Base-by-base conservation (phyloP, 1,140 invertebrate species). In the Probaryconus sp. region DNA sequence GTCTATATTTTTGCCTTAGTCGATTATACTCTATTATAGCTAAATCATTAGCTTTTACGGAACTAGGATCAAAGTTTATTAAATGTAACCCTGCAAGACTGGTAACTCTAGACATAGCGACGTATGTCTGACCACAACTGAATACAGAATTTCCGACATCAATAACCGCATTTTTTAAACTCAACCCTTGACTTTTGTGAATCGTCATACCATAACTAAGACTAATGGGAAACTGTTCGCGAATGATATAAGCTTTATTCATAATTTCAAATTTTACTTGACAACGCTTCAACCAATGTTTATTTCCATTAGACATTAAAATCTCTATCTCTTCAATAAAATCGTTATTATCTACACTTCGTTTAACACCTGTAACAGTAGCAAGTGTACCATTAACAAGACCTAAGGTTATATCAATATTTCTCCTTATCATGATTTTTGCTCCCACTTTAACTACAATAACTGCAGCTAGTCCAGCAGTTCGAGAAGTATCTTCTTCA, bases 141-240 rank as follows among this genome's bases (percentile, higher is more conserved):
- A 86, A 85, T 28, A 84, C 50, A 17, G 47, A 60, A 71, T 79
- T 80, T 18, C 78, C 80, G 11, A 73, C 64, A 53, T 84, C 78
- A 6, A 84, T 55, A 7, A 84, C 26, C 14, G 69, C 78, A 65
- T 72, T 79, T 16, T 77, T 28, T 24, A 86, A 74, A 56, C 79
- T 84, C n/a, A 85, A 60, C 4, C 84, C 83, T 76, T 87, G 83
- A 71, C 78, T 79, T 71, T 85, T 87, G 50, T 87, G 83, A 42
- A 87, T 79, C 13, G 84, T 86, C 20, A 84, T 81, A n/a, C 75
- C 82, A 77, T 84, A 85, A 38, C 82, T 83, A 2, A 80, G 28
- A 18, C 47, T 73, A 5, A 85, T 72, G 9, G 84, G 83, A 80
- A 85, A 87, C 73, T 87, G 85, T 61, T 81, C 67, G 38, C 84